Conservation (phyloP, 2,113 vertebrate species). For the Nanger granti region DNA sequence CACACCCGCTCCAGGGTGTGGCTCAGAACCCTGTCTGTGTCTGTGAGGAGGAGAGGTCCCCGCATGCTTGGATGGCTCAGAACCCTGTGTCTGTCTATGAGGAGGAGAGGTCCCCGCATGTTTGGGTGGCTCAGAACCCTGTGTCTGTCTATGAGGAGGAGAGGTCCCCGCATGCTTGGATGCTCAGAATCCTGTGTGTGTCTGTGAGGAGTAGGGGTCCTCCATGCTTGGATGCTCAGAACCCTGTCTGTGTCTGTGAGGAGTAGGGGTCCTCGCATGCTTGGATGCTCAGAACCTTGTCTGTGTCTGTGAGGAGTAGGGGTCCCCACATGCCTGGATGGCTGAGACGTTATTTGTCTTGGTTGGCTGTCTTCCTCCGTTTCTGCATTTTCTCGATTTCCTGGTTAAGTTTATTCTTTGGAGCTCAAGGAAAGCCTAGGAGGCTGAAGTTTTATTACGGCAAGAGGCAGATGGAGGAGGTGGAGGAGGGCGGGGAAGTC, state of each 20-base stretch:
- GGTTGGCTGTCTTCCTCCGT: not conserved
- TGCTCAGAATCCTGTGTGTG: not conserved
- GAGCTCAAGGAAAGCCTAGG: not conserved
- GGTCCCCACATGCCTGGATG: not conserved
- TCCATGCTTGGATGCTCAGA: not conserved
- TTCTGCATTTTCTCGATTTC: not conserved
- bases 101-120: no score
- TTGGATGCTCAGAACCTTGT: not conserved
- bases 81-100: no score
- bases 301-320: no score
- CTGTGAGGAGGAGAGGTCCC: no score
- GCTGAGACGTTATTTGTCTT: not conserved
- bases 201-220: no score
- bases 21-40: not conserved
- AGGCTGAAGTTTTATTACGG: not conserved
- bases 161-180: no score
- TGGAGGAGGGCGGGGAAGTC: not conserved
- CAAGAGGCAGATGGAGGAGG: not conserved
- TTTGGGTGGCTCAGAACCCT: not conserved
- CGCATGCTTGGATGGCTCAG: not conserved
- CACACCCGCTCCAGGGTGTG: accelerated
- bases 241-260: no score
- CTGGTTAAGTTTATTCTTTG: not conserved
- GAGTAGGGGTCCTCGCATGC: no score
- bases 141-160: no score